Conservation (phyloP, 1,140 invertebrate genomes). For the Dendrolimus punctatus region DNA sequence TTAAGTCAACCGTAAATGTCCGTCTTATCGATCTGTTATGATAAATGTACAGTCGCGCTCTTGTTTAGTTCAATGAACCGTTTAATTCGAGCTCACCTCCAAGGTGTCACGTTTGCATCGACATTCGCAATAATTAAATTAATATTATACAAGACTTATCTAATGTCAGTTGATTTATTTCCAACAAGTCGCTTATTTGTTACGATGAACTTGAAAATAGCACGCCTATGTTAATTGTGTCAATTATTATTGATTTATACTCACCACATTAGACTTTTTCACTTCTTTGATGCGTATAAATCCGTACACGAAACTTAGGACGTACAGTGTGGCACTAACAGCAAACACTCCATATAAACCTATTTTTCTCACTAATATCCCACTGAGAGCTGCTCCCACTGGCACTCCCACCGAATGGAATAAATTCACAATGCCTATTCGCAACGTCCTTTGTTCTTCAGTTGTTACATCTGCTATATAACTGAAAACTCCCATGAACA, state of each 20-base stretch:
- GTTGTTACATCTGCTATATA: constrained; percentile 90
- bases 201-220: constrained; percentile 2
- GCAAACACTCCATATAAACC: constrained; percentile 87
- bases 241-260: constrained; percentile 22
- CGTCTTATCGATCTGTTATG: constrained; percentile 17
- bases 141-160: neutral
- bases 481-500: constrained; percentile 92
- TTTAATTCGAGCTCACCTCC: constrained; percentile 13
- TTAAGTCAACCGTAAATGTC: constrained; percentile 19
- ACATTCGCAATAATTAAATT: neutral
- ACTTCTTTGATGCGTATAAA: constrained; percentile 77
- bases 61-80: constrained; percentile 27
- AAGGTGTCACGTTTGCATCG: constrained; percentile 7
- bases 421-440: constrained; percentile 88
- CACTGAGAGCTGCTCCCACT: constrained; percentile 83
- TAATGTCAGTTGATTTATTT: neutral
- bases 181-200: too few relatives aligned
- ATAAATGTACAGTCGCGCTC: constrained; percentile 17
- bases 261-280: constrained; percentile 60
- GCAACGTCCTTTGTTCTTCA: constrained; percentile 83
- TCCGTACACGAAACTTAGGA: constrained; percentile 83
- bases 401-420: constrained; percentile 87
- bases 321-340: constrained; percentile 80
- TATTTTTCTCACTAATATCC: constrained; percentile 79
- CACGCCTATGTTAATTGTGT: constrained; percentile 13